Evolutionary conservation across 2,113 vertebrate genomes (phyloP).

Genomic region (Myrmecobius fasciatus): DNA sequence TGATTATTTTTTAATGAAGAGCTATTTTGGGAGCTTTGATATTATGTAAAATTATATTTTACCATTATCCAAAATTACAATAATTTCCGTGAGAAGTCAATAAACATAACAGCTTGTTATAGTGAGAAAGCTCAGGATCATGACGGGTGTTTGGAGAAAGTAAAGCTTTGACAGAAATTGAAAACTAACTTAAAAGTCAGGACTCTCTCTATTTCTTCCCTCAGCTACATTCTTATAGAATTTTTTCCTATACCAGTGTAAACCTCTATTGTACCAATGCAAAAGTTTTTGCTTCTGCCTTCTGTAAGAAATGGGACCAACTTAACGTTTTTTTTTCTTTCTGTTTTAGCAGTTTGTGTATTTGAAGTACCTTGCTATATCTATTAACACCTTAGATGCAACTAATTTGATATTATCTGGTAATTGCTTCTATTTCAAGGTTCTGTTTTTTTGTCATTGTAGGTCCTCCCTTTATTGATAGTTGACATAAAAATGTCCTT

Average conservation of each 20-base stretch:
- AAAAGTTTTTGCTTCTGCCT: constrained; percentile 29
- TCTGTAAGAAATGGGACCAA: constrained; percentile 39
- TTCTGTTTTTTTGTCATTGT: not conserved
- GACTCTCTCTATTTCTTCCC: not conserved
- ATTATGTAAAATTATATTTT: constrained; percentile 43
- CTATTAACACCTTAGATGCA: not conserved
- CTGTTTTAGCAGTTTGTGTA: not conserved
- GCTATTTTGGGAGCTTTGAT: not conserved
- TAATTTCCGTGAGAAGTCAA: not conserved
- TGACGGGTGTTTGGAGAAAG: not conserved
- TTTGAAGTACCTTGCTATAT: not conserved
- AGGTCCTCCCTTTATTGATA: not conserved
- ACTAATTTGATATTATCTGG: not conserved
- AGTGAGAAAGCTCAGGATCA: not conserved
- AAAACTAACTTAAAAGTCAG: not conserved
- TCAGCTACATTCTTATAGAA: not conserved
- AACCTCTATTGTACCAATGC: constrained; percentile 7
- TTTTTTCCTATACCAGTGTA: constrained; percentile 6
- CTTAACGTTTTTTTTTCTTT: constrained; percentile 9
- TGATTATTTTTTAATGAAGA: constrained; percentile 43
- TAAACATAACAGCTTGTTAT: constrained; percentile 18
- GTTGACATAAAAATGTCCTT: not conserved
- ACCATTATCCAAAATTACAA: not conserved
- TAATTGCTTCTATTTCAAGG: not conserved
- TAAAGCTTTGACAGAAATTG: not conserved